phyloP scores from a whole-genome alignment of 2,113 vertebrate genomes.

The Catharus fuscescens region DNA sequence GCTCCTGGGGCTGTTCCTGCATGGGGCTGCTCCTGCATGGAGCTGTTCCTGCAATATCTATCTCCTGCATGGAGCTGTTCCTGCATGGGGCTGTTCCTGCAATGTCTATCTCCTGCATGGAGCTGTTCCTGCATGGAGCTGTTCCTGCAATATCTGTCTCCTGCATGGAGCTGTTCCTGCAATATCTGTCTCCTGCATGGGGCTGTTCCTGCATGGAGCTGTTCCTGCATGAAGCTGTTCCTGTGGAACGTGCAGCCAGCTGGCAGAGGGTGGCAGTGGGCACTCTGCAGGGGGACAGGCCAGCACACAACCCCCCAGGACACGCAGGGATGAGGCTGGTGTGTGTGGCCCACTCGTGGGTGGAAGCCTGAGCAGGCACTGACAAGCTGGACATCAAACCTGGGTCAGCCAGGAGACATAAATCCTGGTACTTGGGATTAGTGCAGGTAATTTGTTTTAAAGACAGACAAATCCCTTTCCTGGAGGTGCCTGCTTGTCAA shows the following conservation, averaged over 20 bases:
- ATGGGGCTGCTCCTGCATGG: too few relatives aligned
- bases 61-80: too few relatives aligned
- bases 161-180: too few relatives aligned
- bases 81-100: too few relatives aligned
- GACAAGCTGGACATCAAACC: background rate
- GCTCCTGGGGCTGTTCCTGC: too few relatives aligned
- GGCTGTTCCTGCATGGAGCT: too few relatives aligned
- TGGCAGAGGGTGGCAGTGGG: background rate
- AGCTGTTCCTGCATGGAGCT: too few relatives aligned
- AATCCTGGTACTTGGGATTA: constrained; percentile 2
- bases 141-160: too few relatives aligned
- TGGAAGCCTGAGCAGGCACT: background rate
- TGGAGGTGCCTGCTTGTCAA: background rate
- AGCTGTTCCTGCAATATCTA: too few relatives aligned
- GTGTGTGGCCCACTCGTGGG: background rate
- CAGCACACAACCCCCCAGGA: background rate
- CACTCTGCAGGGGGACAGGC: background rate
- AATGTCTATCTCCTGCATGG: too few relatives aligned
- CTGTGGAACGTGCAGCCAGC: background rate
- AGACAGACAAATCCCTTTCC: background rate
- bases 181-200: too few relatives aligned
- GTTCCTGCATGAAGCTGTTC: too few relatives aligned
- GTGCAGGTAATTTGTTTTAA: constrained; percentile 10
- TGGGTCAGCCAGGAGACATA: background rate
- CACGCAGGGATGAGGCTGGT: accelerated